A percentile compares a stretch with the other conserved stretches of the same genome.
These are phyloP conservation scores for Acipenser ruthenus DNA, from an alignment of 2,797 vertebrate genomes.

Conservation along the genomic window DNA sequence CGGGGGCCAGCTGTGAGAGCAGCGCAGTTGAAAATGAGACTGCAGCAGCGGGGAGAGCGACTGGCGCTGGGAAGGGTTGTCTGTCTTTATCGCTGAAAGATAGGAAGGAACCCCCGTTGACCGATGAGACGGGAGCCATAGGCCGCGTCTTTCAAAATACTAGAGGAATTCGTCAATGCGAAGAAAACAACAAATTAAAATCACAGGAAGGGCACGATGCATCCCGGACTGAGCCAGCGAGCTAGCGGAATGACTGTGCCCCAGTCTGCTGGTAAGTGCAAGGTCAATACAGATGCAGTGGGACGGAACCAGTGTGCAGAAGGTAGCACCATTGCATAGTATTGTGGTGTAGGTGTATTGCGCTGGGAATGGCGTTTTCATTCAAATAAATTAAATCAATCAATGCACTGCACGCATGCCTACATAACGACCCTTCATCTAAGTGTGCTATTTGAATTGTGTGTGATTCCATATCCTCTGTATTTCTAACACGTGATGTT, in stretches of 20 bases:
- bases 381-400: too few species aligned
- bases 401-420: too few species aligned
- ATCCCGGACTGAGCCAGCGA: conserved; percentile 69
- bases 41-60: conserved; percentile 18
- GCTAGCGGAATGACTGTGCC: conserved; percentile 71
- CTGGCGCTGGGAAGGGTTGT: conserved; percentile 18
- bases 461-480: too few species aligned
- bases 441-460: too few species aligned
- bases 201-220: conserved; percentile 50
- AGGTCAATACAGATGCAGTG: conserved; percentile 48
- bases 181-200: too few species aligned
- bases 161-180: too few species aligned
- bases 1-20: conserved; percentile 11
- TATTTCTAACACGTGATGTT: too few species aligned
- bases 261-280: conserved; percentile 74
- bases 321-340: conserved; percentile 24
- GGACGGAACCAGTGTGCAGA: conserved; percentile 2
- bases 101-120: conserved; percentile 1
- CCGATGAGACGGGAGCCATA: too few species aligned
- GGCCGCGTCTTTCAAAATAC: too few species aligned
- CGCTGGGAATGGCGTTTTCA: too few species aligned
- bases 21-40: conserved; percentile 31
- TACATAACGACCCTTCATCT: too few species aligned
- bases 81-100: not conserved
- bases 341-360: too few species aligned